Conservation (phyloP, 2,888 invertebrate genomes). For the Caenorhabditis sp. region DNA sequence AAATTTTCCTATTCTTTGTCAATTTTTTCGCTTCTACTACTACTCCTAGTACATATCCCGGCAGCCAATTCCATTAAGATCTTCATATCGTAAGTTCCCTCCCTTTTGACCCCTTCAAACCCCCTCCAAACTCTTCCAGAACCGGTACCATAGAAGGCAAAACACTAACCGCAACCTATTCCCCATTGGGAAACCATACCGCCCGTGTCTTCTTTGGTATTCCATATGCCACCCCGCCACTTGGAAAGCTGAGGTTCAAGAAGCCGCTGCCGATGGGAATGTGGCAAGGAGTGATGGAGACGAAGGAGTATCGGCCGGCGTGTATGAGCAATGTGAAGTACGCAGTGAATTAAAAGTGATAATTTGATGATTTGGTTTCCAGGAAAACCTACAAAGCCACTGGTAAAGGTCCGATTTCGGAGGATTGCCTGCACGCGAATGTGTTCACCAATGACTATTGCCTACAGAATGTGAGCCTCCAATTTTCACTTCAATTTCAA, state of each 20-base stretch:
- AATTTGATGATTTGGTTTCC: neutral
- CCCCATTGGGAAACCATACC: constrained; percentile 52
- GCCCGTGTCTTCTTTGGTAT: constrained; percentile 44
- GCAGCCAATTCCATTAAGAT: neutral
- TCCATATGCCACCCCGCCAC: constrained; percentile 45
- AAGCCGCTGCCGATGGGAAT: constrained; percentile 17
- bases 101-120: neutral
- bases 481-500: neutral
- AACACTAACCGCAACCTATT: constrained; percentile 31
- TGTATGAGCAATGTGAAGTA: constrained; percentile 61
- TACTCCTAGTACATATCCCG: neutral
- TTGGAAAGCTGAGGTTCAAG: constrained; percentile 37
- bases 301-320: constrained; percentile 54
- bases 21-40: neutral
- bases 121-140: constrained; percentile 24
- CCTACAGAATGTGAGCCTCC: constrained; percentile 26
- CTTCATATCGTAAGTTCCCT: constrained; percentile 14
- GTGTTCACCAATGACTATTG: constrained; percentile 65
- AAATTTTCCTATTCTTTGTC: neutral
- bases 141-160: constrained; percentile 48
- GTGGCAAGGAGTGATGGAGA: constrained; percentile 56
- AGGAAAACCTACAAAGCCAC: constrained; percentile 55
- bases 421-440: constrained; percentile 65
- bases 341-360: neutral
- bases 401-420: constrained; percentile 49